These are phyloP conservation scores for Drosophila teissieri DNA, from an alignment of 1,140 invertebrate species.

Conservation along the genomic window DNA sequence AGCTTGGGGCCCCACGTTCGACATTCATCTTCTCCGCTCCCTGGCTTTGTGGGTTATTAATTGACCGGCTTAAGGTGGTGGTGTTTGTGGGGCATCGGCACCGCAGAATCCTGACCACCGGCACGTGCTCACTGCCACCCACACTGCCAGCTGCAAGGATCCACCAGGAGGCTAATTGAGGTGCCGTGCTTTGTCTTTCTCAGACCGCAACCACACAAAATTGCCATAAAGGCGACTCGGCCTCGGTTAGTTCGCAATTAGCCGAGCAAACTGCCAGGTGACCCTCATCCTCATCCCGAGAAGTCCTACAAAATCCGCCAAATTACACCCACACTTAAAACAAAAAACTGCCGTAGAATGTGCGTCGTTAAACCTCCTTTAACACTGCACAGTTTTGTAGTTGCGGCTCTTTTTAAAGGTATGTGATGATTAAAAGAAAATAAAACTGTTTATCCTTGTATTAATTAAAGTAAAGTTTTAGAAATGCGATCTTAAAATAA, in stretches of 20 bases:
- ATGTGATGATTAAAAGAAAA: not conserved
- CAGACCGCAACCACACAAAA: slow-evolving; percentile 45
- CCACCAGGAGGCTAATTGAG: slow-evolving; percentile 17
- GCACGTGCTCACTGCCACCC: slow-evolving; percentile 57
- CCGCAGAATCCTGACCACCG: slow-evolving; percentile 37
- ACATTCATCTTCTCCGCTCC: slow-evolving; percentile 9
- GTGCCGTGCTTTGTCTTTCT: slow-evolving; percentile 29
- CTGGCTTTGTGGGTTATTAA: slow-evolving; percentile 59
- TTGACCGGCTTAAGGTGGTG: slow-evolving; percentile 65
- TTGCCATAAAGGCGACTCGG: slow-evolving; percentile 55
- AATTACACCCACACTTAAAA: slow-evolving; percentile 32
- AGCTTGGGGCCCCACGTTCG: slow-evolving; percentile 12
- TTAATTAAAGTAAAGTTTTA: too few relatives aligned
- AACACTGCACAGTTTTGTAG: not conserved
- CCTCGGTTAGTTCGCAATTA: slow-evolving; percentile 57
- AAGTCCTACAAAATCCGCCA: slow-evolving; percentile 20
- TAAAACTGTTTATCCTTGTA: not conserved
- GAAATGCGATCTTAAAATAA: too few relatives aligned
- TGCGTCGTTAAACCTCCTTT: not conserved
- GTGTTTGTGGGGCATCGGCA: slow-evolving; percentile 9
- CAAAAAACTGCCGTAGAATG: not conserved
- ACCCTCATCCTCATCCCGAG: slow-evolving; percentile 15
- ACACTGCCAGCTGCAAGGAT: slow-evolving; percentile 5
- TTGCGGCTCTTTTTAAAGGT: not conserved
- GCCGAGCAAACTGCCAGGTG: slow-evolving; percentile 46